Evolutionary conservation across 1,140 invertebrate genomes (phyloP), one percentile per base, ranked within the genome.

Genomic region (Drosophila sucinea): DNA sequence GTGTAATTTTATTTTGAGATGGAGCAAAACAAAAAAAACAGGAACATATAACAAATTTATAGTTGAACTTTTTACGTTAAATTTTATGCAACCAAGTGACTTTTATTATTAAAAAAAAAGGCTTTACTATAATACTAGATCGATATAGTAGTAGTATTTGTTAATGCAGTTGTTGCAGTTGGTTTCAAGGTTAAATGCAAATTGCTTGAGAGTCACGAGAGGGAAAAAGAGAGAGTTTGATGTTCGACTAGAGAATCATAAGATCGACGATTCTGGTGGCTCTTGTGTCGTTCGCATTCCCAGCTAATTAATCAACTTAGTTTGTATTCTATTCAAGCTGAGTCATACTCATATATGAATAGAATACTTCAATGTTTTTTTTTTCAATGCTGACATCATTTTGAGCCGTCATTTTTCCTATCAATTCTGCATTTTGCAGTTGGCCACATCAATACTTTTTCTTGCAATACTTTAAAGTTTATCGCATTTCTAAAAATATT

Each of bases 221-320:
- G 17, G 5, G 44, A 51, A 25, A 17, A 11, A 11, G 57, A 62
- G 58, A 58, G 54, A 60, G 54, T 17, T 17, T 17, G 17, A 17
- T 17, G 17, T 17, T 17, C 17, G 17, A 17, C 17, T 17, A 51
- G 23, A 27, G 3, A 3, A 23, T 3, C 7, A 27, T 1, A 1
- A 25, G 7, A 23, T 23, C 17, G 44, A 47, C 44, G n/a, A 10
- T 23, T 11, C 56, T 60, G n/a, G 17, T 8, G 30, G n/a, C 30
- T 30, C 60, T 5, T 25, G 60, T 61, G 38, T 64, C 77, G 60
- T 60, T 61, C 70, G 27, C 54, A 72, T 82, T 85, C 82, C 79
- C 83, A 85, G 75, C 82, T 85, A 87, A 87, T 85, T 85, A 85
- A 87, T 85, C 79, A 73, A 82, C 44, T 51, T 51, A 51, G 44